A percentile compares a stretch with the other conserved stretches of the same genome.
These are phyloP conservation scores for Drosophila subsilvestris DNA, from an alignment of 2,888 invertebrate genomes.

Conservation along the genomic window DNA sequence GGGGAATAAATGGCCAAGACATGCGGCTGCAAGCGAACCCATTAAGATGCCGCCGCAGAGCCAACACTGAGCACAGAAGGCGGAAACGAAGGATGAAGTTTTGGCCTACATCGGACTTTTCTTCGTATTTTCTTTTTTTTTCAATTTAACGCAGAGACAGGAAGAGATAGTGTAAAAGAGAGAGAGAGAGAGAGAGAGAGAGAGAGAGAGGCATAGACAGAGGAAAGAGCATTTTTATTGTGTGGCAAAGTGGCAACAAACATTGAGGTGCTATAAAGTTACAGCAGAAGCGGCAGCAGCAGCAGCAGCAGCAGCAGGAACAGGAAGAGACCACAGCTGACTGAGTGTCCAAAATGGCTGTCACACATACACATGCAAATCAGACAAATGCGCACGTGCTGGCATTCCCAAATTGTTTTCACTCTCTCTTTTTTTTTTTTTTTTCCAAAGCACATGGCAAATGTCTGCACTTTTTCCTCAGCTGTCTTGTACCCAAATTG, in stretches of 20 bases:
- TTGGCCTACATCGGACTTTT: conserved; percentile 26
- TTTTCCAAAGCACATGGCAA: conserved; percentile 50
- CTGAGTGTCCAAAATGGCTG: conserved; percentile 45
- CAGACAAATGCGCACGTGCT: conserved; percentile 59
- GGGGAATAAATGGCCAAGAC: conserved; percentile 65
- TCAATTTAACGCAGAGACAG: conserved; percentile 36
- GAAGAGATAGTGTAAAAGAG: conserved; percentile 15
- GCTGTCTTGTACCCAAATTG: conserved; percentile 39
- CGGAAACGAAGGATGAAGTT: conserved; percentile 32
- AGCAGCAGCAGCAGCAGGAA: background rate
- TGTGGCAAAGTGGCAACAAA: conserved; percentile 62
- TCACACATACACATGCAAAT: conserved; percentile 51
- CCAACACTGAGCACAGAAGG: background rate
- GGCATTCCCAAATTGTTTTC: conserved; percentile 69
- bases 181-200: conserved; percentile 15
- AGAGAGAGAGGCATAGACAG: conserved; percentile 3
- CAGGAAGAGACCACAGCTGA: conserved; percentile 20
- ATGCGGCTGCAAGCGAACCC: conserved; percentile 52
- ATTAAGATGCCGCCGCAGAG: conserved; percentile 27
- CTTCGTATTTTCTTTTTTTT: conserved; percentile 14
- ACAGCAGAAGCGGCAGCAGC: conserved; percentile 31
- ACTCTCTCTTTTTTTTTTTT: conserved; percentile 37
- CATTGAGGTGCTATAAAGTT: conserved; percentile 72
- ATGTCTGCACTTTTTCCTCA: conserved; percentile 39
- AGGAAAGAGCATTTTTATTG: conserved; percentile 58